Evolutionary conservation across 2,888 invertebrate species (phyloP).

Genomic region (Cenopis cana): DNA sequence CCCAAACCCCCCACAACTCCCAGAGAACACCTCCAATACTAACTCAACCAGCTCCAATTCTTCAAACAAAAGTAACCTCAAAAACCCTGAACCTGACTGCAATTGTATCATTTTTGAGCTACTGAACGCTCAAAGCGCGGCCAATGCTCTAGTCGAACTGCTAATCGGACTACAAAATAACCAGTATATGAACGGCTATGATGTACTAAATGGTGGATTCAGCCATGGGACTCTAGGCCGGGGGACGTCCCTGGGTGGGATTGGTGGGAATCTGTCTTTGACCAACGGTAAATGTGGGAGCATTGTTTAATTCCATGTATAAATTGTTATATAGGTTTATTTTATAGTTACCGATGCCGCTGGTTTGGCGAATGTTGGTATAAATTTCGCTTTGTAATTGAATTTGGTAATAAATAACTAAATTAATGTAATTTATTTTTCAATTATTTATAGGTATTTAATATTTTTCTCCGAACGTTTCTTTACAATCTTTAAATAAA

Average conservation of each 20-base stretch:
- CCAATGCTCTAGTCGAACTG: slow-evolving; percentile 77
- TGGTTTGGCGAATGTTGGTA: background rate
- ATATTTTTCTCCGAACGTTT: background rate
- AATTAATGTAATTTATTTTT: slow-evolving; percentile 24
- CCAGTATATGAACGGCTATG: slow-evolving; percentile 76
- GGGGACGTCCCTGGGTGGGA: slow-evolving; percentile 65
- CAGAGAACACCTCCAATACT: slow-evolving; percentile 55
- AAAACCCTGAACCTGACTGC: slow-evolving; percentile 76
- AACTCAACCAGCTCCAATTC: slow-evolving; percentile 66
- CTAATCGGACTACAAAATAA: slow-evolving; percentile 78
- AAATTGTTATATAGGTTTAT: slow-evolving; percentile 7
- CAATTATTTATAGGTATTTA: background rate
- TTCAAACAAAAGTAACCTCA: slow-evolving; percentile 62
- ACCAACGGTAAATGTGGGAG: slow-evolving; percentile 80
- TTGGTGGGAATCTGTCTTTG: slow-evolving; percentile 69
- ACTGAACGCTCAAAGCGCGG: slow-evolving; percentile 75
- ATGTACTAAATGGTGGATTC: slow-evolving; percentile 60
- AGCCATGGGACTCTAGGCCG: slow-evolving; percentile 68
- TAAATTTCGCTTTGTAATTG: background rate
- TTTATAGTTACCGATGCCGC: slow-evolving; percentile 27
- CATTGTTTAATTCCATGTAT: slow-evolving; percentile 64
- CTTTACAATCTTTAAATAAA: too few relatives aligned
- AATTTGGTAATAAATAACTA: background rate
- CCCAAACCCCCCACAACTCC: slow-evolving; percentile 61
- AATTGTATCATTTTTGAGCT: slow-evolving; percentile 79